Evolutionary conservation across 1,140 invertebrate genomes (phyloP), one percentile per base, ranked within the genome.

Genomic region (Papilio dardanus): DNA sequence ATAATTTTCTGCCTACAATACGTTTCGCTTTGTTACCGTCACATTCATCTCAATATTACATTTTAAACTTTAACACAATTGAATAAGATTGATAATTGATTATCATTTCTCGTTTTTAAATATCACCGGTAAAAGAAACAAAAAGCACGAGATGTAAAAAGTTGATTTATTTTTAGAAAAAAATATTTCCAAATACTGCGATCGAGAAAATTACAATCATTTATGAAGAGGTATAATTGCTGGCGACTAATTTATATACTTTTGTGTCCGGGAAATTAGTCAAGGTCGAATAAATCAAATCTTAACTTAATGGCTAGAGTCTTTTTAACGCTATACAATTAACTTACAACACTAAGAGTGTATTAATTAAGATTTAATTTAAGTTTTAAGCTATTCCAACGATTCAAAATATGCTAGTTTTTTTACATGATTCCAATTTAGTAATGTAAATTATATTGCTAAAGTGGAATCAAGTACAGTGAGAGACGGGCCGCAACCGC

Each of bases 1-100:
- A 73, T 73, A 73, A 73, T 58, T 73, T 30, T 69, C 33, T 37
- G 67, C 68, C 54, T 62, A 62, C 42, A 42, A 50, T 42, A 71
- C 68, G 68, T 71, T 46, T 71, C 40, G 40, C 40, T 50, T 71
- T 71, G 40, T 71, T 46, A 71, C 21, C 30, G 16, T 50, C 68
- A 71, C 68, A 46, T 46, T 46, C 40, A 50, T 46, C 54, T 62
- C 24, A 24, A 16, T 12, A 62, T 14, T 62, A 62, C 24, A 62
- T 3, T 28, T 16, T 62, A 14, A 28, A 62, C 54, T 28, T 62
- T 62, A 62, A 30, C 3, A 14, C 54, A 28, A 28, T 14, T 4
- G 24, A 30, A 30, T 62, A 62, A 62, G 21, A 30, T 14, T 62
- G 21, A 62, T 16, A 28, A 62, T 28, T 24, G 14, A 10, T 12